Evolutionary conservation across 2,888 invertebrate genomes (phyloP).

Genomic region (Eristalinus sepulchralis): DNA sequence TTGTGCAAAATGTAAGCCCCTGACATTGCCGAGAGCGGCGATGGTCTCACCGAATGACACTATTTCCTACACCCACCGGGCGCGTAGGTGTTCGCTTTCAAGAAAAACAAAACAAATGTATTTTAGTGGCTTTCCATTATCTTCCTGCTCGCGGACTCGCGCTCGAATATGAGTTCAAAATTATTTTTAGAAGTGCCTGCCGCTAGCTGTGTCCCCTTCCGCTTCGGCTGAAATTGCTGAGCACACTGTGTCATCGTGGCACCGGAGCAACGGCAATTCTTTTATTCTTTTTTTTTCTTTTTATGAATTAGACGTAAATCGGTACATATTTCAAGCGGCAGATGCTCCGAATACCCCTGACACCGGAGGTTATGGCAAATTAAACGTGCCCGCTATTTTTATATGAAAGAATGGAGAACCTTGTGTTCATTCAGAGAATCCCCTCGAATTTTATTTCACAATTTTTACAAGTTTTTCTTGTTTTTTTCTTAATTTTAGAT

Average conservation of each 20-base stretch:
- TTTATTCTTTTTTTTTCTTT: not conserved
- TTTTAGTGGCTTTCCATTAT: conserved; percentile 45
- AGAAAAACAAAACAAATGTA: conserved; percentile 49
- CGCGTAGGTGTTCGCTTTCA: conserved; percentile 4
- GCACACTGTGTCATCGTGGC: conserved; percentile 6
- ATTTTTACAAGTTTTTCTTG: too few relatives aligned
- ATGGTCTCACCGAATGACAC: conserved; percentile 41
- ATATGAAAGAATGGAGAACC: not conserved
- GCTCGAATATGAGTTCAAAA: conserved; percentile 36
- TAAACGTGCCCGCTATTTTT: not conserved
- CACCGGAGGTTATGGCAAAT: not conserved
- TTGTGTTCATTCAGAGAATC: not conserved
- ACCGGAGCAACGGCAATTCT: not conserved
- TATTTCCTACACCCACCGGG: not conserved
- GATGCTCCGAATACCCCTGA: not conserved
- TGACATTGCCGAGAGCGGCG: conserved; percentile 38
- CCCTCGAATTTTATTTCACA: not conserved
- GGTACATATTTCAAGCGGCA: not conserved
- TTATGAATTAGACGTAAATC: conserved; percentile 16
- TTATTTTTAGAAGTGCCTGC: conserved; percentile 54
- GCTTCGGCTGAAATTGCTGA: conserved; percentile 9
- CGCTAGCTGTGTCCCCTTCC: conserved; percentile 17
- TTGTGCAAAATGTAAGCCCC: conserved; percentile 22
- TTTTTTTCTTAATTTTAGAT: not conserved
- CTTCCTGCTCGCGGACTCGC: not conserved